A percentile compares a stretch with the other conserved stretches of the same genome.
These are phyloP conservation scores for Eonycteris spelaea DNA, from an alignment of 2,113 vertebrate genomes.

Conservation along the genomic window DNA sequence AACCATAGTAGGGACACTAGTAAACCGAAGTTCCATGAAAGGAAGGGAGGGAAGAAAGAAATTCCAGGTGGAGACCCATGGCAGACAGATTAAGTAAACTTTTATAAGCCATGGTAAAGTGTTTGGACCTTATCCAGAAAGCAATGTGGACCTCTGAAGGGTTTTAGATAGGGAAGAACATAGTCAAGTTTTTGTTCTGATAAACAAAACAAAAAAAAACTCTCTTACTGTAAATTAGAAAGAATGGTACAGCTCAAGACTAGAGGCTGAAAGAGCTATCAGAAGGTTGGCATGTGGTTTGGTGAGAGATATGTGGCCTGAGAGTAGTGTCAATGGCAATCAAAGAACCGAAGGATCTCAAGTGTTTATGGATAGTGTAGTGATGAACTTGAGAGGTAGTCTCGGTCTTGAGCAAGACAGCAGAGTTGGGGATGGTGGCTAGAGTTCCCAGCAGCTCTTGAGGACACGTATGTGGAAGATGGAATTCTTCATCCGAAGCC, in stretches of 20 bases:
- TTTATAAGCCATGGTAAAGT: neutral
- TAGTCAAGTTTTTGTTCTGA: neutral
- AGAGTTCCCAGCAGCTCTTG: neutral
- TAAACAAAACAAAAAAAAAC: neutral
- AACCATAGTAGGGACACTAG: no score
- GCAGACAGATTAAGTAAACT: neutral
- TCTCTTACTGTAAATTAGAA: neutral
- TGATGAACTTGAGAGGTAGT: neutral
- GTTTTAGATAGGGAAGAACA: neutral
- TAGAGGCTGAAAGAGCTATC: neutral
- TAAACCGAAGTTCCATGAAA: neutral
- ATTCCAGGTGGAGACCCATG: neutral
- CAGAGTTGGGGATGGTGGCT: neutral
- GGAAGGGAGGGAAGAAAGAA: neutral
- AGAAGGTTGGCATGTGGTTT: neutral
- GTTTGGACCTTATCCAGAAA: neutral
- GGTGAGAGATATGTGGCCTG: neutral
- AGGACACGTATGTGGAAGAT: rapidly evolving
- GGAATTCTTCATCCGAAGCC: neutral
- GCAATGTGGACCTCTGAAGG: neutral
- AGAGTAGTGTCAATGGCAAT: neutral
- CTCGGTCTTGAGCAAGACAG: neutral
- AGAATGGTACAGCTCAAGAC: neutral
- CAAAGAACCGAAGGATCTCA: neutral
- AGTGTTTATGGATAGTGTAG: neutral